Percentiles rank a stretch among this genome's conserved stretches.
Conservation (phyloP, 2,113 vertebrate genomes). For the Aldabrachelys gigantea region DNA sequence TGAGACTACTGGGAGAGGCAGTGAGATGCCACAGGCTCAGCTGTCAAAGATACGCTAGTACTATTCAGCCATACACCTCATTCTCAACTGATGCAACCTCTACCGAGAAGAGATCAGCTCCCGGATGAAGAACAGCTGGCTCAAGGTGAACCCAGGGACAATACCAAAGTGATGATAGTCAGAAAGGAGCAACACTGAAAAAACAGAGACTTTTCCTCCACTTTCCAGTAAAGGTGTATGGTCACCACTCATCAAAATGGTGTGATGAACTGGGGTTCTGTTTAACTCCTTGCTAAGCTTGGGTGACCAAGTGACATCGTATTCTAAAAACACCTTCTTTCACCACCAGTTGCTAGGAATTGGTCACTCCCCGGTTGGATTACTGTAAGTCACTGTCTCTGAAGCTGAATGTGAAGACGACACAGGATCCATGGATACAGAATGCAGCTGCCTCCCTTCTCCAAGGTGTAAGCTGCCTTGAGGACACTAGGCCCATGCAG, state of each 20-base stretch:
- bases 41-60: neutral
- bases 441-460: neutral
- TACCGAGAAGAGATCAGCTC: neutral
- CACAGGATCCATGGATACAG: neutral
- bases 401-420: neutral
- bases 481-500: neutral
- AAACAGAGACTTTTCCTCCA: neutral
- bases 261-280: neutral
- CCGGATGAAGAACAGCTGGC: fast-evolving
- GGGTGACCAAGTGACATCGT: neutral
- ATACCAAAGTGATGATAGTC: fast-evolving
- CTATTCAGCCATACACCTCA: neutral
- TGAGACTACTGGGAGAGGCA: no score
- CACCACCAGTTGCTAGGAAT: neutral
- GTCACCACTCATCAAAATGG: neutral
- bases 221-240: neutral
- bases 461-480: neutral
- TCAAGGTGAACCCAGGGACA: neutral
- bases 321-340: neutral
- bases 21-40: neutral
- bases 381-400: neutral
- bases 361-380: neutral
- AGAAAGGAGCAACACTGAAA: neutral
- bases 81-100: fast-evolving
- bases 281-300: neutral